These are phyloP conservation scores for Torymus aiolomorphi DNA, from an alignment of 2,888 invertebrate species.

Conservation along the genomic window DNA sequence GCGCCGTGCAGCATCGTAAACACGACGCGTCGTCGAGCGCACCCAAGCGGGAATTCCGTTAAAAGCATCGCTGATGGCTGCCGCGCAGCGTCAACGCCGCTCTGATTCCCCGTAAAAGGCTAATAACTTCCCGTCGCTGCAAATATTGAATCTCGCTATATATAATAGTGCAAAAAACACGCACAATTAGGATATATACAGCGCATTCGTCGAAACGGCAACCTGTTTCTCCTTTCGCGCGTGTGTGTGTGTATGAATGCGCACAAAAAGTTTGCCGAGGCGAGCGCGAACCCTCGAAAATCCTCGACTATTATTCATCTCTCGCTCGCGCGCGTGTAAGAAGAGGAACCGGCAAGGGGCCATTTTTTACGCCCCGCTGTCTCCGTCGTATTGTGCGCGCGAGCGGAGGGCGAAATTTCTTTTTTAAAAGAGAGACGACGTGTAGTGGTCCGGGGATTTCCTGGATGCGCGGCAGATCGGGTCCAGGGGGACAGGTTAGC, in stretches of 20 bases:
- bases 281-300: slow-evolving; percentile 20
- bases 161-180: too few relatives aligned
- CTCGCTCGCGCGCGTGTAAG: neutral
- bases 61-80: neutral
- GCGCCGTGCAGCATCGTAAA: too few relatives aligned
- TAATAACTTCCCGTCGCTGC: slow-evolving; percentile 29
- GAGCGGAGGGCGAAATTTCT: too few relatives aligned
- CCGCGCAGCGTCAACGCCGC: slow-evolving; percentile 7
- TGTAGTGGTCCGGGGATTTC: too few relatives aligned
- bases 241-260: neutral
- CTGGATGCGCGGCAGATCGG: too few relatives aligned
- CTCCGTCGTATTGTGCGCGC: neutral
- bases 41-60: neutral
- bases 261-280: too few relatives aligned
- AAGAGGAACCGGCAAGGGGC: neutral
- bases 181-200: slow-evolving; percentile 18
- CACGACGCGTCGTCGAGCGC: too few relatives aligned
- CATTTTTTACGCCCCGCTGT: slow-evolving; percentile 32
- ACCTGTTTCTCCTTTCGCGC: slow-evolving; percentile 5
- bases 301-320: slow-evolving; percentile 51
- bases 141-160: slow-evolving; percentile 7
- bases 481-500: too few relatives aligned
- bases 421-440: too few relatives aligned
- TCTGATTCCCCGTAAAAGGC: slow-evolving; percentile 36
- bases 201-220: slow-evolving; percentile 11